These are phyloP conservation scores for Dolichallabes microphthalmus DNA, from an alignment of 2,113 vertebrate species.

Conservation along the genomic window DNA sequence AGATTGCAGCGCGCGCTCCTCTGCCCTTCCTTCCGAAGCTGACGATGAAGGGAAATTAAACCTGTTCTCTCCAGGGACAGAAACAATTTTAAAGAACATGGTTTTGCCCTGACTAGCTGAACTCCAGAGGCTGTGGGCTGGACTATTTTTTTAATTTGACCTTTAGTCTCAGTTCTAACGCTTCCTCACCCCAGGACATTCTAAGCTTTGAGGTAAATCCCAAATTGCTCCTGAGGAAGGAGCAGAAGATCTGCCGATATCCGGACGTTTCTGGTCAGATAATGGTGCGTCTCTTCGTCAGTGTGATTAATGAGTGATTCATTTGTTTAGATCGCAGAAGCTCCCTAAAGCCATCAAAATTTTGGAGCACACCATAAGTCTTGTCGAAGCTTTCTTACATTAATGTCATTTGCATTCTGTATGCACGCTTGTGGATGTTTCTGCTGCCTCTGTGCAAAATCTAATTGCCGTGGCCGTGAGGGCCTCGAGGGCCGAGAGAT, in stretches of 20 bases:
- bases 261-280: not conserved
- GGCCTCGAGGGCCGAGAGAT: not conserved
- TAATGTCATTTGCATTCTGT: constrained; percentile 4
- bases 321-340: not conserved
- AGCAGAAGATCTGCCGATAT: not conserved
- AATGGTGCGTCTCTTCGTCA: not conserved
- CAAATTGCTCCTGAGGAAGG: not conserved
- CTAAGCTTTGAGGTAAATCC: constrained; percentile 6
- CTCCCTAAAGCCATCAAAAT: not conserved
- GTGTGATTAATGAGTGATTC: constrained; percentile 9
- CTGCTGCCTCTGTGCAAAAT: not conserved
- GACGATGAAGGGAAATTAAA: constrained; percentile 33
- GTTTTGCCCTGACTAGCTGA: constrained; percentile 14
- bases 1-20: not conserved
- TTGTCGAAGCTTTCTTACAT: not conserved
- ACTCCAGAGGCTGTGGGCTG: constrained; percentile 30
- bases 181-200: not conserved
- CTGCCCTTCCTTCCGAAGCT: constrained; percentile 25
- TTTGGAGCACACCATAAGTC: not conserved
- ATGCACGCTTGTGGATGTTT: not conserved
- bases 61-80: constrained; percentile 16
- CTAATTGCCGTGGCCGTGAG: constrained; percentile 4
- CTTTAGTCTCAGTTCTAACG: constrained; percentile 16
- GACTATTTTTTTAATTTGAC: constrained; percentile 33
- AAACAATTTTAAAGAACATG: constrained; percentile 21